Evolutionary conservation across 37 sponge, comb jelly and placozoan species (phyloP).

Genomic region (Tethya wilhelma): DNA sequence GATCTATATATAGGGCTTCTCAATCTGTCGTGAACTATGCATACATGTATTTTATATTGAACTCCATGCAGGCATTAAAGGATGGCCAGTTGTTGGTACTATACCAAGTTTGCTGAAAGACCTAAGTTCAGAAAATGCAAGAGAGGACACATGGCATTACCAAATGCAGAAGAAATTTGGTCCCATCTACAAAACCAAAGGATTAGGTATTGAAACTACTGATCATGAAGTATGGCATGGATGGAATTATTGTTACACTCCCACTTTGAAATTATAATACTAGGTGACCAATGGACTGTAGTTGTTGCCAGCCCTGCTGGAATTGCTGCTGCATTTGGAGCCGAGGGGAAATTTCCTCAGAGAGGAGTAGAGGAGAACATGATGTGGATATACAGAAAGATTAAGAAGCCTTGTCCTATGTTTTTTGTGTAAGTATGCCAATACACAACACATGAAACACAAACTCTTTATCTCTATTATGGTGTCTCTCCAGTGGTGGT

Average conservation of each 20-base stretch:
- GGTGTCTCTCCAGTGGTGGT: conserved; percentile 20
- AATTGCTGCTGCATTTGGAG: conserved; percentile 11
- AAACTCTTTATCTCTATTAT: too few relatives aligned
- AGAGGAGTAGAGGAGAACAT: neutral
- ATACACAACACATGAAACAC: too few relatives aligned
- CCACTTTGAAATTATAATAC: neutral
- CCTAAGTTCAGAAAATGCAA: neutral
- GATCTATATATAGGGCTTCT: too few relatives aligned
- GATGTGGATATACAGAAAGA: conserved; percentile 29
- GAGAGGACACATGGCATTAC: neutral
- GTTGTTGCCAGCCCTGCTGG: neutral
- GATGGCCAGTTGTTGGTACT: conserved; percentile 6
- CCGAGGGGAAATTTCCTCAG: conserved; percentile 18
- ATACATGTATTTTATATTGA: too few relatives aligned
- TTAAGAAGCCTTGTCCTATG: conserved; percentile 3
- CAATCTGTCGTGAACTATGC: too few relatives aligned
- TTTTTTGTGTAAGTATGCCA: neutral
- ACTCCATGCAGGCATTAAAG: neutral
- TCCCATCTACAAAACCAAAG: conserved; percentile 12
- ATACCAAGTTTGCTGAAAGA: neutral
- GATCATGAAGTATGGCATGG: neutral
- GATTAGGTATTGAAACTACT: neutral
- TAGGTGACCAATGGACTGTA: neutral
- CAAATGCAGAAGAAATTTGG: neutral
- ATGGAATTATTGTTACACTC: neutral